These are phyloP conservation scores for Hydropotes inermis DNA, from an alignment of 2,113 vertebrate species.

Conservation along the genomic window DNA sequence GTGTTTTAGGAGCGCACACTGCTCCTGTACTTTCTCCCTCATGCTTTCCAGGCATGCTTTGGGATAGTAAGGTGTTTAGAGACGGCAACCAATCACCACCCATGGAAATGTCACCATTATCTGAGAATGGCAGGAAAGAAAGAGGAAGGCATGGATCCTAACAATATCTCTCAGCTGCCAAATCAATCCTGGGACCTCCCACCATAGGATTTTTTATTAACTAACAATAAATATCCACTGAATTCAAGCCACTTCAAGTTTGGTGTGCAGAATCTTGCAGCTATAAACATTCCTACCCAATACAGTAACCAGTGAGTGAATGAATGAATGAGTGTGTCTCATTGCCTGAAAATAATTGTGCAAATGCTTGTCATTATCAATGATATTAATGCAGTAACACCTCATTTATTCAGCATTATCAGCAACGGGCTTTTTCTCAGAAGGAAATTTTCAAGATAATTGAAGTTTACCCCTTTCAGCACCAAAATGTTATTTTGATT, in stretches of 20 bases:
- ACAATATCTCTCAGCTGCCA: background rate
- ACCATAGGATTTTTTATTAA: background rate
- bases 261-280: background rate
- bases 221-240: background rate
- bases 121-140: background rate
- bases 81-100: background rate
- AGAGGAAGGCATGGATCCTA: background rate
- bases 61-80: background rate
- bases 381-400: constrained; percentile 41
- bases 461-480: constrained; percentile 49
- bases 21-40: background rate
- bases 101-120: background rate
- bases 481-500: constrained; percentile 45
- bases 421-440: constrained; percentile 24
- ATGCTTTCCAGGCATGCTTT: background rate
- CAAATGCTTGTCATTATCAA: constrained; percentile 43
- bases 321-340: background rate
- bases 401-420: constrained; percentile 50
- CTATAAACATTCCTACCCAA: background rate
- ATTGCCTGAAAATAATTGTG: background rate
- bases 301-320: background rate
- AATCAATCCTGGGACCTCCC: background rate
- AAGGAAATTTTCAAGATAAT: constrained; percentile 64
- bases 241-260: background rate
- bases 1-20: rapidly evolving